Evolutionary conservation across 2,888 invertebrate genomes (phyloP), one percentile per base, ranked within the genome.

Genomic region (Pterostichus niger): DNA sequence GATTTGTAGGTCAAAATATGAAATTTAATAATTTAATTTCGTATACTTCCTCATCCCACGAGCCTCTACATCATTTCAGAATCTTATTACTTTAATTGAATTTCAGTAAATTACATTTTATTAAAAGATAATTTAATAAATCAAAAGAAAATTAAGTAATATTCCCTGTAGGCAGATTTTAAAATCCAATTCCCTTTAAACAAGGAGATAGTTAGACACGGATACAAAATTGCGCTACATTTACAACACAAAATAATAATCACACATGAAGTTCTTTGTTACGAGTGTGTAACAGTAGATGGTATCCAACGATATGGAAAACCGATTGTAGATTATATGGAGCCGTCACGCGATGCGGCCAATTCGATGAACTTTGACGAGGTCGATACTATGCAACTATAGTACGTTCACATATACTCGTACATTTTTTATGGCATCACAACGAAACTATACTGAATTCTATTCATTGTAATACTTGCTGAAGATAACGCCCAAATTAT

Each of bases 351-450:
- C 40, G 68, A 40, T 44, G 40, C 9, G 9, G 56, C 17, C 13
- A 56, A 71, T 40, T 40, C 68, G 44, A 71, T 71, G 68, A 71
- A 71, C 68, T 71, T 71, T 71, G 68, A 44, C 68, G 68, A 71
- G 68, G 68, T 71, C 68, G 68, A 71, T 71, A 15, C 35, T 24
- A 24, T 24, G 24, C 24, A 2, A 24, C 2, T 24, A 24, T 24
- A 24, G 24, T 24, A 24, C 24, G 24, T 24, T 24, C 24, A 24
- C 24, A 3, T 24, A 24, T 24, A 24, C 24, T 24, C 24, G 2
- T 24, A 24, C 24, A 24, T 24, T 24, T 24, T 24, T 24, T 2
- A 24, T 24, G 3, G 24, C 24, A 24, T 24, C 24, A 24, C 24
- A 24, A 24, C 24, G 24, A 24, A 24, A 24, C 24, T 24, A 3